Base-by-base conservation (phyloP, 2,888 invertebrate genomes). In the Standfussiana lucernea region DNA sequence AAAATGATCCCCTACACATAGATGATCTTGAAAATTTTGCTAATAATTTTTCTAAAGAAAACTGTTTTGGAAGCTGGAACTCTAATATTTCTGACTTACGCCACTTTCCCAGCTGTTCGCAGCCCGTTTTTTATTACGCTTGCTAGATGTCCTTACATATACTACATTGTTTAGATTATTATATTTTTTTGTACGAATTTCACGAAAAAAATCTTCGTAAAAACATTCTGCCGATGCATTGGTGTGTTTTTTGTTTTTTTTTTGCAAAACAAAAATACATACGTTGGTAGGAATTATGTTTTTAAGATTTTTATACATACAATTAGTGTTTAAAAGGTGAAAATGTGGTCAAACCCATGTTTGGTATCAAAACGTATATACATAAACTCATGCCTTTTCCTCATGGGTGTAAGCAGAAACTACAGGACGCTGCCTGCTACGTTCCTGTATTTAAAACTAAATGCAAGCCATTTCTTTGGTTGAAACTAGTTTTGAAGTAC, bases 71-170 rank as follows among this genome's bases (percentile, higher is more conserved):
- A 69, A 45, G 18, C 32, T 4, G 1, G 21, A 69, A 45, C 21
- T 35, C 56, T 35, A 0, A n/a, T 64, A 61, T 82, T 72, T 72
- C 1, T 0, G 2, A 88, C 83, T 88, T 91, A 86, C 32, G 8
- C 40, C 32, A 21, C 7, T 90, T 81, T 72, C 2, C 5, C 61
- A 7, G 7, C 0, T 0, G 1, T 15, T 47, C 35, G 59, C 72
- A 71, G 70, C 79, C 79, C 79, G 85, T 89, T 90, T 91, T 91
- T 92, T 92, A 90, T 87, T 82, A 87, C 86, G 80, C 89, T 81
- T 68, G 80, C 88, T 91, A 90, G 91, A 90, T 91, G 90, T 91
- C 91, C 89, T 89, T 88, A 89, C 84, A 82, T 88, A 80, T 79
- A 82, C 82, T 71, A 88, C 86, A 85, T 79, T 90, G 89, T 89